phyloP scores from a whole-genome alignment of 2,888 invertebrate species.

The Nyleta sp. region DNA sequence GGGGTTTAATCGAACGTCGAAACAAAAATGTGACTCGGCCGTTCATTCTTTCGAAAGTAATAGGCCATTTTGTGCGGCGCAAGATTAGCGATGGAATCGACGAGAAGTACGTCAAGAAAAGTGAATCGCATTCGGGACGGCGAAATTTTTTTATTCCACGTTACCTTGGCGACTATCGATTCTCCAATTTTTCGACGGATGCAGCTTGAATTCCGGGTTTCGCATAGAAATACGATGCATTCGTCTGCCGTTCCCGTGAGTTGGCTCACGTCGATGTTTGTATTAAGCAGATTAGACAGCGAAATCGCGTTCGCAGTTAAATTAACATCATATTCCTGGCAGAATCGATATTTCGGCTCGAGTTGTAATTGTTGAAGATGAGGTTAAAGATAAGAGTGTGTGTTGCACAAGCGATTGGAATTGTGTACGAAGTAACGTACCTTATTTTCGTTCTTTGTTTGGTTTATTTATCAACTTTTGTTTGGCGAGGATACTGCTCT shows the following conservation, averaged over 20 bases:
- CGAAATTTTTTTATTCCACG: constrained; percentile 35
- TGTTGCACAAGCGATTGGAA: neutral
- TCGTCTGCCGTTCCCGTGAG: neutral
- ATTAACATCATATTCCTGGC: constrained; percentile 11
- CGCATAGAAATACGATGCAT: constrained; percentile 25
- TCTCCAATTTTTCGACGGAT: constrained; percentile 50
- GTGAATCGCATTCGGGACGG: constrained; percentile 18
- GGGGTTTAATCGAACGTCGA: neutral
- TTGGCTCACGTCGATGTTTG: constrained; percentile 13
- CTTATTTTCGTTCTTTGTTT: too few relatives aligned
- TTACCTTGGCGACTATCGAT: constrained; percentile 59
- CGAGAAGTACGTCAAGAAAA: neutral
- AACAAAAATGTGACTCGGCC: too few relatives aligned
- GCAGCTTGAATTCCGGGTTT: constrained; percentile 21
- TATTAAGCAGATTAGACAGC: constrained; percentile 12
- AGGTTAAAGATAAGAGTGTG: constrained; percentile 6
- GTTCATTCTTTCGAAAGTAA: too few relatives aligned
- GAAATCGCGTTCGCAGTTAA: constrained; percentile 13
- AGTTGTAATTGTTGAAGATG: constrained; percentile 22
- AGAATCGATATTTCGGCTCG: constrained; percentile 16
- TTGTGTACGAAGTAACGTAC: too few relatives aligned
- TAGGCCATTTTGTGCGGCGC: too few relatives aligned
- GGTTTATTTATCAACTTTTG: too few relatives aligned
- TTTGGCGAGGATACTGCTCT: too few relatives aligned
- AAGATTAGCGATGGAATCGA: neutral